Percentiles rank a stretch among this genome's conserved stretches.
These are phyloP conservation scores for Dryobotodes eremita DNA, from an alignment of 2,888 invertebrate genomes.

Conservation along the genomic window DNA sequence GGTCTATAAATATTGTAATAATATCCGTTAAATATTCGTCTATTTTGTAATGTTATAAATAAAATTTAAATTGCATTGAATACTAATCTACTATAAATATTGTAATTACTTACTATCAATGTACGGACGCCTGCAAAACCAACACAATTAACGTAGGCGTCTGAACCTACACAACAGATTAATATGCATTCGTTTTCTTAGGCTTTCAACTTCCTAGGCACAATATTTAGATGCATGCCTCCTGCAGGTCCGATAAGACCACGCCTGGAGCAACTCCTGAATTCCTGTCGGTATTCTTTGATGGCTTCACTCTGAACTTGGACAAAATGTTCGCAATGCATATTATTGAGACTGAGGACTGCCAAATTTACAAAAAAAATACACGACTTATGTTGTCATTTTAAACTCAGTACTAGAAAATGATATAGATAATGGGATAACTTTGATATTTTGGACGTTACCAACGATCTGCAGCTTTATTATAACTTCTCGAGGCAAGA, in stretches of 20 bases:
- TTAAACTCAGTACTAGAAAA: background rate
- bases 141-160: background rate
- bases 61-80: no score
- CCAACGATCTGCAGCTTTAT: no score
- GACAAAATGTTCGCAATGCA: constrained; percentile 72
- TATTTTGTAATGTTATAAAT: no score
- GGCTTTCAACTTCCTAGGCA: constrained; percentile 29
- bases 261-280: constrained; percentile 51
- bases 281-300: constrained; percentile 62
- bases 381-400: background rate
- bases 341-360: constrained; percentile 70
- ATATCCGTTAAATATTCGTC: background rate
- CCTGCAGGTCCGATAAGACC: constrained; percentile 53
- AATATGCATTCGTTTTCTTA: background rate
- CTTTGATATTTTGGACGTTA: background rate
- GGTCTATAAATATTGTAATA: background rate
- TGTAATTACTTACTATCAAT: background rate
- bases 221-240: constrained; percentile 61
- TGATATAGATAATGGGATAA: no score
- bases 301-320: constrained; percentile 70
- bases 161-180: no score
- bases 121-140: constrained; percentile 4
- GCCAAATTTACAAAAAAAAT: constrained; percentile 66
- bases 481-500: no score
- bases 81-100: background rate